Conservation (phyloP, 2,113 vertebrate genomes). For the Microcebus tavaratra region DNA sequence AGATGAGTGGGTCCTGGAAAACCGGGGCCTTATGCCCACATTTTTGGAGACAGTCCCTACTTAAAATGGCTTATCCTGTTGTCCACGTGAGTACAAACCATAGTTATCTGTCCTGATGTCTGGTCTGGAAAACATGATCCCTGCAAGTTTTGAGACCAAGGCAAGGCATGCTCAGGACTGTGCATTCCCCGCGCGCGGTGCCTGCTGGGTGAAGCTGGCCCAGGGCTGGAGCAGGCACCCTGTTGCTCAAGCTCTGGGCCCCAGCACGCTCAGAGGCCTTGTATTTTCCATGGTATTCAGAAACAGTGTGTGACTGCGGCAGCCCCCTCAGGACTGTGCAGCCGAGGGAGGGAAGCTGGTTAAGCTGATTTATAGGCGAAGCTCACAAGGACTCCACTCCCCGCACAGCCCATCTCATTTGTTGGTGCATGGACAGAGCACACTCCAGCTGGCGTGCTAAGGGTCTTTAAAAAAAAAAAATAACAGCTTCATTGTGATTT, state of each 20-base stretch:
- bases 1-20: neutral
- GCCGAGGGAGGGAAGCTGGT: neutral
- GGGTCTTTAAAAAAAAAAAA: neutral
- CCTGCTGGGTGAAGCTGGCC: neutral
- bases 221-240: neutral
- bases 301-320: neutral
- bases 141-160: neutral
- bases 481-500: conserved; percentile 44
- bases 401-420: neutral
- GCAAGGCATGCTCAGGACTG: neutral
- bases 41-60: neutral
- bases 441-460: conserved; percentile 40
- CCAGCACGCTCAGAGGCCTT: neutral
- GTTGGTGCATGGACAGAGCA: neutral
- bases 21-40: neutral
- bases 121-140: neutral
- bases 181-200: neutral
- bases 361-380: conserved; percentile 33
- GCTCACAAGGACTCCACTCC: neutral
- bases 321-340: no score
- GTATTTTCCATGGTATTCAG: neutral
- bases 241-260: neutral
- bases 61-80: neutral
- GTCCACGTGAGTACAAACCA: neutral
- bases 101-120: neutral